Evolutionary conservation across 92 coral and sea anemone species (phyloP).

Genomic region (Heteractis magnifica): DNA sequence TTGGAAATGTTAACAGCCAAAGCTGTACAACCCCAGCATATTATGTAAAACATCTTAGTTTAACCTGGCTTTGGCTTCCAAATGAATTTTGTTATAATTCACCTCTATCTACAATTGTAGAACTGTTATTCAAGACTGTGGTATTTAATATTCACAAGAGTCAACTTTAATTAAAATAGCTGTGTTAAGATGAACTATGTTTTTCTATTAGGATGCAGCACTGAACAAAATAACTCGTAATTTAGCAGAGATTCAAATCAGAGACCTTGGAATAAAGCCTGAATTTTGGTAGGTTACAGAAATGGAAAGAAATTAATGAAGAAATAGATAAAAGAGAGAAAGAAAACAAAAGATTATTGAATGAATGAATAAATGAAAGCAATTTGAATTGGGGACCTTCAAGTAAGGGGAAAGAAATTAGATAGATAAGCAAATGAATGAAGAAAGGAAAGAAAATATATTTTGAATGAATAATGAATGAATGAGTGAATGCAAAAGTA

Average conservation of each 20-base stretch:
- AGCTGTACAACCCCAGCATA: no score
- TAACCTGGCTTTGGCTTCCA: no score
- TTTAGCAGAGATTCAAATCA: constrained; percentile 88
- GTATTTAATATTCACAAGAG: no score
- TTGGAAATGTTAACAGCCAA: no score
- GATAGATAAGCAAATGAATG: background rate
- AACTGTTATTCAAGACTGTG: no score
- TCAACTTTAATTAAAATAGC: no score
- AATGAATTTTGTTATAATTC: no score
- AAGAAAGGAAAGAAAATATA: background rate
- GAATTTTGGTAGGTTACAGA: constrained; percentile 66
- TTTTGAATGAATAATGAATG: background rate
- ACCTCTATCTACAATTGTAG: no score
- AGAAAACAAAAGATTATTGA: background rate
- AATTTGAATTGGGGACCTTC: constrained; percentile 40
- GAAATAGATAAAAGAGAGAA: background rate
- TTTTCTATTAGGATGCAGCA: constrained; percentile 70
- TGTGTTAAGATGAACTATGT: background rate
- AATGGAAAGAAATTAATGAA: no score
- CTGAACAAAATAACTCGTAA: constrained; percentile 89
- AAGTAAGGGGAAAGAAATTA: constrained; percentile 29
- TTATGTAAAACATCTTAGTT: no score
- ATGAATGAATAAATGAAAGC: background rate
- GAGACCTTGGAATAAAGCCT: constrained; percentile 85
- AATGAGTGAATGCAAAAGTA: background rate